Conservation (phyloP, 2,888 invertebrate genomes). For the Brachynemurus nebulosus region DNA sequence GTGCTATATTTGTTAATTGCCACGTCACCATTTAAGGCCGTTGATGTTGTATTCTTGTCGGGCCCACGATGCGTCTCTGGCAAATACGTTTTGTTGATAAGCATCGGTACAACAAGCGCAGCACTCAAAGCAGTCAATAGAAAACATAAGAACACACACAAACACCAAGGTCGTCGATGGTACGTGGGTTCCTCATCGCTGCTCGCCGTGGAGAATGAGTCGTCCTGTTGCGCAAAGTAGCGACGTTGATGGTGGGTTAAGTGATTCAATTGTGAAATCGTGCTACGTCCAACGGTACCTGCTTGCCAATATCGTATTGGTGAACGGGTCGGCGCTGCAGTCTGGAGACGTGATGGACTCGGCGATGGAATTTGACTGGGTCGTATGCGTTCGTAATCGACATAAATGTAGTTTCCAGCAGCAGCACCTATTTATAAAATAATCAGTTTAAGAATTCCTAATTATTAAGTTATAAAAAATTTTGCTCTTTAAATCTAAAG, state of each 20-base stretch:
- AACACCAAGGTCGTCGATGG: constrained; percentile 33
- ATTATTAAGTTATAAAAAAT: no score
- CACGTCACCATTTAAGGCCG: constrained; percentile 2
- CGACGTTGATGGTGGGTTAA: not conserved
- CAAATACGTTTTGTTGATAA: constrained; percentile 19
- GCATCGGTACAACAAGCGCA: constrained; percentile 42
- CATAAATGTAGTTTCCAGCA: constrained; percentile 10
- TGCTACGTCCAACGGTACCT: constrained; percentile 1
- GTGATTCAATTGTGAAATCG: not conserved
- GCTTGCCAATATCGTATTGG: constrained; percentile 10
- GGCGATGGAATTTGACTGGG: constrained; percentile 32
- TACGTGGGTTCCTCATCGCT: constrained; percentile 38
- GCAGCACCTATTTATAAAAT: no score
- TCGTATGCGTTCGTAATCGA: constrained; percentile 22
- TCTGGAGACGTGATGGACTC: constrained; percentile 38
- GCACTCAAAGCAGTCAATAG: constrained; percentile 43
- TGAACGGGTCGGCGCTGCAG: constrained; percentile 30
- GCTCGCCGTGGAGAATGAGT: constrained; percentile 27
- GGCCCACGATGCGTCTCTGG: constrained; percentile 15
- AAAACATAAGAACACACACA: constrained; percentile 43
- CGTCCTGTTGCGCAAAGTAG: constrained; percentile 6
- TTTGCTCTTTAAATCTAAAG: no score
- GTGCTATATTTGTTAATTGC: constrained; percentile 20
- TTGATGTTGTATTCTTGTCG: constrained; percentile 31
- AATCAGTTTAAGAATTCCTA: no score